phyloP scores from a whole-genome alignment of 2,888 invertebrate genomes.

The Dasypolia templi region DNA sequence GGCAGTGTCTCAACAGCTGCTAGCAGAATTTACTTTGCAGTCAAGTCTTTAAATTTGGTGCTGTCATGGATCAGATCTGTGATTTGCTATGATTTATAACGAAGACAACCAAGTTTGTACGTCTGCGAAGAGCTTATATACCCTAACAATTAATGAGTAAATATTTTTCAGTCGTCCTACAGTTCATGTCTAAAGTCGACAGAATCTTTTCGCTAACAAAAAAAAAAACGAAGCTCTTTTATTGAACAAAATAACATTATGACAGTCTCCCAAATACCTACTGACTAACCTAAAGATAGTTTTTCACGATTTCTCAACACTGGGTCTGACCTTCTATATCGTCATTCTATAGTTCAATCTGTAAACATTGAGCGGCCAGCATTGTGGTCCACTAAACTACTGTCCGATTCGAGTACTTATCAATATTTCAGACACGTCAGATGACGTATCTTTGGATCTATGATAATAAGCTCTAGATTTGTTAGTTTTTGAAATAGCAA shows the following conservation, averaged over 20 bases:
- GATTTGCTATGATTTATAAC: not conserved
- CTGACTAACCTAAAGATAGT: not conserved
- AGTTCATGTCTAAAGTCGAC: not conserved
- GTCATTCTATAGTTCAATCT: too few relatives aligned
- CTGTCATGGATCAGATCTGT: not conserved
- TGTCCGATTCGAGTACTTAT: conserved; percentile 15
- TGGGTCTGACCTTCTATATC: conserved; percentile 19
- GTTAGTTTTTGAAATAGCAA: not conserved
- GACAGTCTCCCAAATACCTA: too few relatives aligned
- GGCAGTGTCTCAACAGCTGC: not conserved
- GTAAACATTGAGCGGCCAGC: conserved; percentile 5
- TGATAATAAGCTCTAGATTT: conserved; percentile 14
- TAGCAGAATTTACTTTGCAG: not conserved
- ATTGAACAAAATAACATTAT: too few relatives aligned
- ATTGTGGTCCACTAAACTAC: conserved; percentile 42
- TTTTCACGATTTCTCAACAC: not conserved
- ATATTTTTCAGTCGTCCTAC: not conserved
- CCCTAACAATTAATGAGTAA: not conserved
- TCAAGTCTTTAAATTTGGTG: not conserved
- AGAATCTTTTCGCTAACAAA: not conserved
- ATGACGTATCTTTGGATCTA: conserved; percentile 4
- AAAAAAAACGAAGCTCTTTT: too few relatives aligned
- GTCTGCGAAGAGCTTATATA: not conserved
- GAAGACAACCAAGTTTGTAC: not conserved
- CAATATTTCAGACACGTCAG: conserved; percentile 22